Evolutionary conservation across 2,797 vertebrate genomes (phyloP).

Genomic region (Microctenopoma stevenorrisi): DNA sequence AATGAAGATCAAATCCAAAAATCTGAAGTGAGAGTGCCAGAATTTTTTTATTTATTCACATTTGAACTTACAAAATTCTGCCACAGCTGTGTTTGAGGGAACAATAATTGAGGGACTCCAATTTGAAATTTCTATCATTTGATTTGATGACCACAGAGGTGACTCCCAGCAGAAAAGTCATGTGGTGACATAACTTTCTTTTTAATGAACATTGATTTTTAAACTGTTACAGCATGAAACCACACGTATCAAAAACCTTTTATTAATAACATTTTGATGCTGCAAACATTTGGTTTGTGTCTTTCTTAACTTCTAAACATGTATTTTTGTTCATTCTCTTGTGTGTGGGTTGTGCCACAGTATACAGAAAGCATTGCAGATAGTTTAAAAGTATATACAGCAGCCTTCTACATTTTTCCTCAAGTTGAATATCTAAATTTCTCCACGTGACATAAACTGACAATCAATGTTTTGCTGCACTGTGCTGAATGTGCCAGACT

Average conservation of each 20-base stretch:
- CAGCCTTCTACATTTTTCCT: constrained; percentile 18
- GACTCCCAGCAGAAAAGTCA: constrained; percentile 27
- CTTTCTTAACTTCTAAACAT: no score
- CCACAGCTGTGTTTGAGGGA: constrained; percentile 54
- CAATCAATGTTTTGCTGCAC: constrained; percentile 79
- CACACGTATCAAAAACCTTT: constrained; percentile 23
- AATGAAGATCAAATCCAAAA: constrained; percentile 51
- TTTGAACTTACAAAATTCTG: constrained; percentile 53
- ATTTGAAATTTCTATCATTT: constrained; percentile 63
- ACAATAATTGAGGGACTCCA: constrained; percentile 69
- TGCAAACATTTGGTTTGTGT: constrained; percentile 23
- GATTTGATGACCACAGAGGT: constrained; percentile 25
- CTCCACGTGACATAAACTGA: constrained; percentile 68
- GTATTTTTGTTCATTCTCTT: no score
- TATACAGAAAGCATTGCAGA: constrained; percentile 20
- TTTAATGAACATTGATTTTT: constrained; percentile 23
- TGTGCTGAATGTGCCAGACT: constrained; percentile 49
- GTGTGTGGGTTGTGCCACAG: constrained; percentile 3
- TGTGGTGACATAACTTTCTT: constrained; percentile 2
- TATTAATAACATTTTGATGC: constrained; percentile 27
- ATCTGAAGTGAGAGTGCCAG: constrained; percentile 43
- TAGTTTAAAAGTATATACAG: constrained; percentile 10
- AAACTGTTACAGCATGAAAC: constrained; percentile 24
- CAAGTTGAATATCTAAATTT: constrained; percentile 46
- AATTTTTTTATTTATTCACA: constrained; percentile 72